Base-by-base conservation (phyloP, 2,113 vertebrate species). In the Cinclus cinclus region DNA sequence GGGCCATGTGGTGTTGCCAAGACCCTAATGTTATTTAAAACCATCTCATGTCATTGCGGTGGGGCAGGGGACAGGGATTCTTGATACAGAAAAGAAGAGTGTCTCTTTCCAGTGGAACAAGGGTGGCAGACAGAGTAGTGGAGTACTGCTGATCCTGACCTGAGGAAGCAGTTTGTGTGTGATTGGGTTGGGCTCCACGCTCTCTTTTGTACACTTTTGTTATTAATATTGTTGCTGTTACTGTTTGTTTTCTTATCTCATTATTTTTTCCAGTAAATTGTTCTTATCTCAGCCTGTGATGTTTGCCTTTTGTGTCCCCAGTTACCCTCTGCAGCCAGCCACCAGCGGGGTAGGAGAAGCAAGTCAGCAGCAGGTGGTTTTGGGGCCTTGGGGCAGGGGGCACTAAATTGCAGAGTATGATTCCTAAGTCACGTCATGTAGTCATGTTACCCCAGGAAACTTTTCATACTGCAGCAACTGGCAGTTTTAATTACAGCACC, bases 101-200 rank as follows among this genome's bases (percentile, higher is more conserved):
- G 16, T 46, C 11, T 11, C 37, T 53, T 75, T 46, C 24, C 39
- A 16, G 46, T 9, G 53, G 39, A 75, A 24, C 39, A 53, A 39
- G 69, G 12, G 6, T 46, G n/a, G 37, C 33, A 49, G 27, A n/a
- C 8, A 19, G 37, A 42, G 28, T 16, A 52, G 37, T n/a, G 33
- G 10, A 31, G 6, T 15, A 24, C 30, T 39, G 39, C 13, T 46
- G 39, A 24, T 52, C 46, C 28, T 16, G 6, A 53, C 16, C 7
- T 4, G 33, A 68, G n/a, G 30, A 11, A 60, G 14, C 0, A 1
- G 13, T 39, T 52, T 23, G 3, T n/a, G 7, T 30, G 5, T 28
- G 24, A 52, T 12, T 20, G 10, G 9, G 3, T 15, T 17, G 30
- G 35, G 30, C 39, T 62, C 47, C 35, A 23, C 4, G 0, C 14